These are phyloP conservation scores for Ceratitis capitata DNA, from an alignment of 1,140 invertebrate species.

Conservation along the genomic window DNA sequence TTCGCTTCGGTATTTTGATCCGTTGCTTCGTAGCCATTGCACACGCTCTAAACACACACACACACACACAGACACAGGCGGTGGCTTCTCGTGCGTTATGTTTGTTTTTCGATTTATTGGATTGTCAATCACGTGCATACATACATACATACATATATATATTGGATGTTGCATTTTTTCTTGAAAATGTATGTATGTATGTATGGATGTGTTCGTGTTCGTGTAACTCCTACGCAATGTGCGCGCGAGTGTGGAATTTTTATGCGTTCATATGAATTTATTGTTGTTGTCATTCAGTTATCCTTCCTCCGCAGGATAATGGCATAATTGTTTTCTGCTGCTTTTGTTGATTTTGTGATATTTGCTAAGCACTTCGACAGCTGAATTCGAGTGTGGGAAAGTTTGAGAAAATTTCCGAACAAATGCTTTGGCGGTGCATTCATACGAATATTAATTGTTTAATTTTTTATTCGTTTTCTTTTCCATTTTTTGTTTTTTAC, in stretches of 20 bases:
- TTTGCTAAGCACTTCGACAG: conserved; percentile 19
- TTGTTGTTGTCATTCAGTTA: background rate
- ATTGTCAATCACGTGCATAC: background rate
- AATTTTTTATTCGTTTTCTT: background rate
- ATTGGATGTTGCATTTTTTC: background rate
- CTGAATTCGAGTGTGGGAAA: conserved; percentile 35
- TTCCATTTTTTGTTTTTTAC: background rate
- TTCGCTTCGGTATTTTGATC: conserved; percentile 43
- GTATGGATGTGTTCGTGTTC: background rate
- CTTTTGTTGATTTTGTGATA: background rate
- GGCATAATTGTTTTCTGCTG: conserved; percentile 26
- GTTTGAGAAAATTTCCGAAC: background rate
- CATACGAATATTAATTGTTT: conserved; percentile 31
- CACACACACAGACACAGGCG: background rate
- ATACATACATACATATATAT: background rate
- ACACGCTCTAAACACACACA: background rate
- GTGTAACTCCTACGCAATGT: conserved; percentile 18
- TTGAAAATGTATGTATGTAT: background rate
- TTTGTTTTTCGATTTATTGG: conserved; percentile 34
- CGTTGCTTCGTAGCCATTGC: background rate
- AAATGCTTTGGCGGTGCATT: conserved; percentile 22
- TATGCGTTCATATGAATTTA: background rate
- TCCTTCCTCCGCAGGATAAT: background rate
- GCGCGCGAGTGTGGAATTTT: background rate
- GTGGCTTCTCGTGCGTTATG: conserved; percentile 13